phyloP scores from a whole-genome alignment of 2,113 vertebrate species.

The Sceloporus tristichus region DNA sequence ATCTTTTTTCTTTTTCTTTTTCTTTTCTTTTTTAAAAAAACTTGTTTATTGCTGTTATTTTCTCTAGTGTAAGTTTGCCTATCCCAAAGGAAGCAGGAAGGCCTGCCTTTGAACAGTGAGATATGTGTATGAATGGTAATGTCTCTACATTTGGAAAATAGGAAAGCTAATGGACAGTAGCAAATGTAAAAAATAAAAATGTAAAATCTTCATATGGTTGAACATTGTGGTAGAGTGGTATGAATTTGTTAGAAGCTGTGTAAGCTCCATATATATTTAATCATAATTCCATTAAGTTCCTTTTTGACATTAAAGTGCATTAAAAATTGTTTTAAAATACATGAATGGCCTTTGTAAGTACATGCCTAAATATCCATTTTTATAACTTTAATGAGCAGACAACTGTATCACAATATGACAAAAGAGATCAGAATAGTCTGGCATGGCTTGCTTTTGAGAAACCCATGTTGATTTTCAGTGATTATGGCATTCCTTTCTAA shows the following conservation, averaged over 20 bases:
- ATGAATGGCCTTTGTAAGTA: too few species aligned
- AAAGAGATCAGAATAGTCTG: too few species aligned
- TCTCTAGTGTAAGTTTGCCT: neutral
- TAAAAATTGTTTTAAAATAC: neutral
- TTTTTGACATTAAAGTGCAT: neutral
- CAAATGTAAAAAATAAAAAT: neutral
- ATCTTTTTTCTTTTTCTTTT: neutral
- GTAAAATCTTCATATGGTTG: too few species aligned
- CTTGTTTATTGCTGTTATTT: neutral
- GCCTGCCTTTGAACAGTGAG: neutral
- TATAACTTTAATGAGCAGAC: neutral
- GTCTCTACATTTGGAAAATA: neutral
- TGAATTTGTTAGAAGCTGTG: neutral
- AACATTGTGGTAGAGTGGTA: neutral
- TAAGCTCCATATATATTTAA: neutral
- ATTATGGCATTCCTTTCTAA: too few species aligned
- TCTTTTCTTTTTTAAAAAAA: neutral
- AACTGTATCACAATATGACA: neutral
- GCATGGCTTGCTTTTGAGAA: too few species aligned
- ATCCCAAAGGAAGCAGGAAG: neutral
- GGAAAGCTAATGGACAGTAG: too few species aligned
- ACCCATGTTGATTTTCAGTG: too few species aligned
- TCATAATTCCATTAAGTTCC: neutral
- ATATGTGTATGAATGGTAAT: neutral
- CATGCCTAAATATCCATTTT: neutral